These are phyloP conservation scores for Zingel zingel DNA, from an alignment of 2,113 vertebrate genomes.

Conservation along the genomic window DNA sequence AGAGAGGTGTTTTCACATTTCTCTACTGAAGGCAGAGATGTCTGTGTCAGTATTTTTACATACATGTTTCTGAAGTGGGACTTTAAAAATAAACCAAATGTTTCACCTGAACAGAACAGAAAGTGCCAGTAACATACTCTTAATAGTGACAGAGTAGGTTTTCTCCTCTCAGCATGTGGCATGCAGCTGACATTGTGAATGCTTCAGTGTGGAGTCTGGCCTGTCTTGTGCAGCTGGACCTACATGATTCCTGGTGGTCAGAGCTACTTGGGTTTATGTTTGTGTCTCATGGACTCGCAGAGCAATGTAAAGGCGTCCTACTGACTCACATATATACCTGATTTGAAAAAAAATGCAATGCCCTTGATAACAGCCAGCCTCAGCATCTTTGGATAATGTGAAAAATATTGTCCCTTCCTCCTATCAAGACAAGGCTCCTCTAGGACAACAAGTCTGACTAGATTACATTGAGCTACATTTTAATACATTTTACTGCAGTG, in stretches of 20 bases:
- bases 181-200: constrained; percentile 44
- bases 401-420: constrained; percentile 40
- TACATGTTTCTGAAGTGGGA: too few relatives aligned
- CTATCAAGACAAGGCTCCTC: constrained; percentile 22
- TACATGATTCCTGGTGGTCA: constrained; percentile 41
- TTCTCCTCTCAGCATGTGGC: constrained; percentile 17
- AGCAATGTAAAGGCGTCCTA: constrained; percentile 4
- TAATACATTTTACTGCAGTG: neutral
- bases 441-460: constrained; percentile 10
- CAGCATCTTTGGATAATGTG: constrained; percentile 10
- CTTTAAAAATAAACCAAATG: neutral
- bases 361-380: constrained; percentile 21
- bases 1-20: too few relatives aligned
- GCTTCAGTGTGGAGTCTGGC: constrained; percentile 11
- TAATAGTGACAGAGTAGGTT: constrained; percentile 17
- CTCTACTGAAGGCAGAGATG: too few relatives aligned
- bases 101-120: neutral
- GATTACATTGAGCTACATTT: constrained; percentile 6
- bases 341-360: constrained; percentile 23
- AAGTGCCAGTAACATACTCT: neutral
- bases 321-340: neutral
- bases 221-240: constrained; percentile 70
- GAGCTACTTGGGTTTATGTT: constrained; percentile 28
- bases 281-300: neutral
- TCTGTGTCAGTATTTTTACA: too few relatives aligned